Evolutionary conservation across 2,797 vertebrate genomes (phyloP), one percentile per base, ranked within the genome.

Genomic region (Pitangus sulphuratus): DNA sequence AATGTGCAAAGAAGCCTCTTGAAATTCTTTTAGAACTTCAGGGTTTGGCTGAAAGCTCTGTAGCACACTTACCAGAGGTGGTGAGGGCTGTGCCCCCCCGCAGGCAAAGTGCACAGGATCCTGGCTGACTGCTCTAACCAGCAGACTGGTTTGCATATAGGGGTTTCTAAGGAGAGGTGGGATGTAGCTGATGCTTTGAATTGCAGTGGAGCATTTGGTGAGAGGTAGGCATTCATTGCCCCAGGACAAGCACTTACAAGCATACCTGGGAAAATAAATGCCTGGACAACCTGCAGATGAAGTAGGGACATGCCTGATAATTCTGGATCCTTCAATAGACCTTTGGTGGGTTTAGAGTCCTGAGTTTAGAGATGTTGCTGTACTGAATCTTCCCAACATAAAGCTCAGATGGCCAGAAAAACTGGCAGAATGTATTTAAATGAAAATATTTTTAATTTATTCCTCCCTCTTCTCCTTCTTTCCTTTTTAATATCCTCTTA

Each of bases 361-460:
- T 54, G 54, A 26, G 68, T 31, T 83, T 77, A 83, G 57, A 35
- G n/a, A 50, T 18, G 28, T n/a, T 24, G 5, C 30, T 91, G 25
- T 20, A 37, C 40, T 54, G 39, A 11, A 71, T 86, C 35, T 76
- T 84, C 47, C 44, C 31, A 66, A 53, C 3, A 10, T 45, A 75
- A 90, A 78, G 42, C 15, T 91, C 35, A 68, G 69, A 57, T 40
- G 18, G 71, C 69, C 37, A 86, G 57, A 96, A 89, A 89, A 81
- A n/a, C 18, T 54, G 56, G 57, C 11, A 85, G 80, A 91, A 48
- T 30, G 7, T 40, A 62, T 92, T 91, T 93, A 89, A 93, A 87
- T 74, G 48, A 68, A 96, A 95, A 72, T 56, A 3, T 11, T 95
- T 96, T 86, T 45, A 95, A 96, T 96, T 95, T 47, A 79, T 93